phyloP scores from a whole-genome alignment of 2,888 invertebrate species.

The Prionchulus punctatus region DNA sequence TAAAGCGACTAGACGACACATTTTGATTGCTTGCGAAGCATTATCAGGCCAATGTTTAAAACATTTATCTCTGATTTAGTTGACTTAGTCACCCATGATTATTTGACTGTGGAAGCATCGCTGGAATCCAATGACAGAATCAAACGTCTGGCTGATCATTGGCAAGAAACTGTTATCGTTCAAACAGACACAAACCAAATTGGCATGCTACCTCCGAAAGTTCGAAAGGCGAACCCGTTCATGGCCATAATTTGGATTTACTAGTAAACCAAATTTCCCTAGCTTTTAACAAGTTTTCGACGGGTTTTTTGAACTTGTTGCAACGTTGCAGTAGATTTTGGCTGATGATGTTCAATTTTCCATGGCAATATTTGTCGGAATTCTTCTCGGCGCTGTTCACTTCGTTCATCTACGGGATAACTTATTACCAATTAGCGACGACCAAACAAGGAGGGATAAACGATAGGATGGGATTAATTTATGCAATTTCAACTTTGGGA shows the following conservation, averaged over 20 bases:
- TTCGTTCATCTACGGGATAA: constrained; percentile 56
- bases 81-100: constrained; percentile 79
- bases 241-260: constrained; percentile 54
- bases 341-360: constrained; percentile 57
- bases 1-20: no score
- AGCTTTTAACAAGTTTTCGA: constrained; percentile 1
- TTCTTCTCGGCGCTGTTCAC: constrained; percentile 61
- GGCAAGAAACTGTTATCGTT: constrained; percentile 45
- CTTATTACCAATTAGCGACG: constrained; percentile 10
- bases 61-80: no score
- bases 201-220: constrained; percentile 51
- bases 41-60: no score
- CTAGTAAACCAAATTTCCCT: constrained; percentile 38
- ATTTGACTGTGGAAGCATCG: constrained; percentile 80
- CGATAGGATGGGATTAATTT: constrained; percentile 63
- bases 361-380: constrained; percentile 58
- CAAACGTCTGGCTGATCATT: constrained; percentile 65
- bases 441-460: constrained; percentile 21
- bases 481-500: constrained; percentile 57
- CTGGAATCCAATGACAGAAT: constrained; percentile 81
- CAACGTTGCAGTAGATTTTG: constrained; percentile 19
- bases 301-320: constrained; percentile 11
- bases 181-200: constrained; percentile 59
- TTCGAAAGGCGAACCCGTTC: constrained; percentile 48
- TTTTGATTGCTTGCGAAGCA: no score